These are phyloP conservation scores for Orthonevra nobilis DNA, from an alignment of 2,888 invertebrate genomes.

Conservation along the genomic window DNA sequence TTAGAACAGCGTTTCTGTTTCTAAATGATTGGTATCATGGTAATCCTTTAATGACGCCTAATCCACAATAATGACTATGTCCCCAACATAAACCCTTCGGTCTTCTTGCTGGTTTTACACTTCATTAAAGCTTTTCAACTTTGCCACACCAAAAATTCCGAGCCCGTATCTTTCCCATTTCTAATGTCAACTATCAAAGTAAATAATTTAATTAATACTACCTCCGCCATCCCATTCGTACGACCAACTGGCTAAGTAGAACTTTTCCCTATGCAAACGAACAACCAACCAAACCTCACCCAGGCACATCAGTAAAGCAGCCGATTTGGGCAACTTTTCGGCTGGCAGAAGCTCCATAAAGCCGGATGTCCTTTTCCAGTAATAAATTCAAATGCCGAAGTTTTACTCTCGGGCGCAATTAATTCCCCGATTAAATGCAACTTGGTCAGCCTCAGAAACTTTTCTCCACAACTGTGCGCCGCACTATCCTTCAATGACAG, in stretches of 20 bases:
- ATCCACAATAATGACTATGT: too few relatives aligned
- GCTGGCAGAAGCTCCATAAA: conserved; percentile 10
- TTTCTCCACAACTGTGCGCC: background rate
- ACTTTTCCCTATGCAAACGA: conserved; percentile 35
- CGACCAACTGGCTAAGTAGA: background rate
- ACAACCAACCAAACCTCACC: background rate
- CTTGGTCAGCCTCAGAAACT: conserved; percentile 55
- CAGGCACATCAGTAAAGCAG: background rate
- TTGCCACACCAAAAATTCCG: conserved; percentile 3
- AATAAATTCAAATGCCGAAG: conserved; percentile 64
- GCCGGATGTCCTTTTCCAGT: conserved; percentile 30
- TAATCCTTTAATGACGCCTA: too few relatives aligned
- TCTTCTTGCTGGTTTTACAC: conserved; percentile 25
- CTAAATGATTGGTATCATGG: too few relatives aligned
- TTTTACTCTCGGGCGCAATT: conserved; percentile 59
- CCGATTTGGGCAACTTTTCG: conserved; percentile 33
- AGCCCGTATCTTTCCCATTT: background rate
- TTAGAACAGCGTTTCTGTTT: too few relatives aligned
- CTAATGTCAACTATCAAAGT: conserved; percentile 18
- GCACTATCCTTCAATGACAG: background rate
- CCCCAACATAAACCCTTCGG: too few relatives aligned
- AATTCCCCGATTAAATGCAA: conserved; percentile 67
- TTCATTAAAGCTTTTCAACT: conserved; percentile 37
- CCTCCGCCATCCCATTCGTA: background rate
- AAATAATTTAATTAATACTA: conserved; percentile 53